Evolutionary conservation across 1,140 invertebrate genomes (phyloP), one percentile per base, ranked within the genome.

Genomic region (Magallana ariakensis): DNA sequence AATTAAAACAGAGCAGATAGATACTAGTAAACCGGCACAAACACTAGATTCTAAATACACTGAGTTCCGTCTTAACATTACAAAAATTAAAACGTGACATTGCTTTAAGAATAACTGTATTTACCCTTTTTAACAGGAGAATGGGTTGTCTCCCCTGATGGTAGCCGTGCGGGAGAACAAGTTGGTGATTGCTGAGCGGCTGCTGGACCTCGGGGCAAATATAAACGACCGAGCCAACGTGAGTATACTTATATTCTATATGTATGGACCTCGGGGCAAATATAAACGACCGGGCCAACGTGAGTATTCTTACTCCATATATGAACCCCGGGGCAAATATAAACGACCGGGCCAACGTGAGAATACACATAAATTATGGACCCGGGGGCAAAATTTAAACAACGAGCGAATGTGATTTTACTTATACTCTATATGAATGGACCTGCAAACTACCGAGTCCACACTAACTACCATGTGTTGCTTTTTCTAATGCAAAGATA

Each of bases 141-240:
- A 97, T 58, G 98, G 98, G 70, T 97, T 98, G 96, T 99, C 98
- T 82, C 97, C 98, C 4, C 95, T 99, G 88, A 99, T 99, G 98
- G 97, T 97, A 92, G 98, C 98, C 0, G 97, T 98, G 0, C 98
- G 98, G 95, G 98, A 99, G 94, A 99, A 99, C 94, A 96, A 97
- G 90, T 97, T 97, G 5, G 96, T 97, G 16, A 96, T 99, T 92
- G 96, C 98, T 81, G 98, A 99, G 94, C 96, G 97, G 82, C 96
- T 99, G 94, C 96, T 99, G 86, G 98, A 99, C 85, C 96, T 99
- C 4, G 98, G 98, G 22, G 97, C 97, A n/a, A 97, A 98, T 93
- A 96, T 98, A 70, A 97, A 97, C 87, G 97, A 97, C 26, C 96
- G 97, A 90, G 91, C 92, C 2, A 92, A 92, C 89, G 94, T 94